Evolutionary conservation across 2,113 vertebrate species (phyloP).

Genomic region (Pedetes capensis): DNA sequence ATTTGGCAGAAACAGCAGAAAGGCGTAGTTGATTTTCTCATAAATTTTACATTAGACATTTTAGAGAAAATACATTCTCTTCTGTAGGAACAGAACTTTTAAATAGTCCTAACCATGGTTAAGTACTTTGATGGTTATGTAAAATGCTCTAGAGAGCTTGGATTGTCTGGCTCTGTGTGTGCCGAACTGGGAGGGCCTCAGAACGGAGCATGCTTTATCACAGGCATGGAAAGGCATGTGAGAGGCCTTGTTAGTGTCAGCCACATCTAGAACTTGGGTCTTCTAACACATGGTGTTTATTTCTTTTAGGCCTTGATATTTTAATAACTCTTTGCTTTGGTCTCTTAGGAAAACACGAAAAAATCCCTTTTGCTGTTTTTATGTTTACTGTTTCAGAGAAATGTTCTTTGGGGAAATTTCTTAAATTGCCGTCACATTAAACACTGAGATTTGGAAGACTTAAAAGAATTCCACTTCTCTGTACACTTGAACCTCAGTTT

Average conservation of each 20-base stretch:
- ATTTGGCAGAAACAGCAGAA: constrained; percentile 31
- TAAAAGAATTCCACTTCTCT: background rate
- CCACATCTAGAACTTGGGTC: background rate
- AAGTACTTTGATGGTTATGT: background rate
- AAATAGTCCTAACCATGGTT: background rate
- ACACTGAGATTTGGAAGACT: background rate
- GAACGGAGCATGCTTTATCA: background rate
- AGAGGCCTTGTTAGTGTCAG: background rate
- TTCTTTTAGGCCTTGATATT: background rate
- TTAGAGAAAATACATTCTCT: background rate
- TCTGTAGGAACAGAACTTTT: background rate
- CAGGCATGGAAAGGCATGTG: background rate
- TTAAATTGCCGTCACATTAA: background rate
- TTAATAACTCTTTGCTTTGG: constrained; percentile 3
- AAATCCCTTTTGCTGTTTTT: background rate
- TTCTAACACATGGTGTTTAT: background rate
- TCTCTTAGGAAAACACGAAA: background rate
- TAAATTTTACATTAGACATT: background rate
- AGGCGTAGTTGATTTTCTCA: background rate
- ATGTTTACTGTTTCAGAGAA: background rate
- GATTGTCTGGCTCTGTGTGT: background rate
- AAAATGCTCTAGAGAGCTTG: background rate
- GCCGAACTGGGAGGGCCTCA: background rate
- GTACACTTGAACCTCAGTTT: background rate
- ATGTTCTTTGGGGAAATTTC: background rate